Conservation (phyloP, 2,888 invertebrate species). For the Cinara cedri region DNA sequence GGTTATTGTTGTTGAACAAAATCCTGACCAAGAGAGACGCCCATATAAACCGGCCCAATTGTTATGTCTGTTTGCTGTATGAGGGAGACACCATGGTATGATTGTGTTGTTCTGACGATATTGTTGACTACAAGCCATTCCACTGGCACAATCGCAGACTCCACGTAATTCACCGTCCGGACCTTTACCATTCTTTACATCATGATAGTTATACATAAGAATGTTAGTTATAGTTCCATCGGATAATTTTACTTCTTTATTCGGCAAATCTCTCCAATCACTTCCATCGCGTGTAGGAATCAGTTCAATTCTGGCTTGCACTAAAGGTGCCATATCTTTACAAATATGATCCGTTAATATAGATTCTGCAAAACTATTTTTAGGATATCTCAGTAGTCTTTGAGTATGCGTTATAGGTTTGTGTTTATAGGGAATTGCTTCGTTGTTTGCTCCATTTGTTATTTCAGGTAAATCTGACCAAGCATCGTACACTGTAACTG, state of each 20-base stretch:
- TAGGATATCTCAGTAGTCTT: slow-evolving; percentile 58
- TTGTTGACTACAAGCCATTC: slow-evolving; percentile 70
- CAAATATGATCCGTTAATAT: slow-evolving; percentile 77
- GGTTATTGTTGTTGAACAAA: slow-evolving; percentile 82
- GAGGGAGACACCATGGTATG: slow-evolving; percentile 88
- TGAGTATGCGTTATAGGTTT: slow-evolving; percentile 80
- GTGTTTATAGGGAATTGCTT: slow-evolving; percentile 75
- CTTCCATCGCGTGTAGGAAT: slow-evolving; percentile 78
- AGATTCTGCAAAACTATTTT: slow-evolving; percentile 15
- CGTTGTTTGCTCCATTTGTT: slow-evolving; percentile 72
- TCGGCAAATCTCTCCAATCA: slow-evolving; percentile 87
- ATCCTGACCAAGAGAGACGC: slow-evolving; percentile 81
- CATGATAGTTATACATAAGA: slow-evolving; percentile 68
- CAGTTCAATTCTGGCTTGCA: slow-evolving; percentile 77
- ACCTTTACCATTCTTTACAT: slow-evolving; percentile 66
- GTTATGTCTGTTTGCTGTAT: slow-evolving; percentile 84
- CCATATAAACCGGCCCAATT: slow-evolving; percentile 87
- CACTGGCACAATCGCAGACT: slow-evolving; percentile 78
- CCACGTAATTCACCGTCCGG: slow-evolving; percentile 69
- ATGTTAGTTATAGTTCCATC: slow-evolving; percentile 74
- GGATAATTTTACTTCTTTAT: slow-evolving; percentile 72
- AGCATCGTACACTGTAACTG: slow-evolving; percentile 80
- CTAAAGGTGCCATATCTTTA: slow-evolving; percentile 81
- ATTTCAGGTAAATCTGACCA: slow-evolving; percentile 82
- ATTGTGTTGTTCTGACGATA: slow-evolving; percentile 82